Evolutionary conservation across 2,888 invertebrate species (phyloP), one percentile per base, ranked within the genome.

Genomic region (Molanna angustata): DNA sequence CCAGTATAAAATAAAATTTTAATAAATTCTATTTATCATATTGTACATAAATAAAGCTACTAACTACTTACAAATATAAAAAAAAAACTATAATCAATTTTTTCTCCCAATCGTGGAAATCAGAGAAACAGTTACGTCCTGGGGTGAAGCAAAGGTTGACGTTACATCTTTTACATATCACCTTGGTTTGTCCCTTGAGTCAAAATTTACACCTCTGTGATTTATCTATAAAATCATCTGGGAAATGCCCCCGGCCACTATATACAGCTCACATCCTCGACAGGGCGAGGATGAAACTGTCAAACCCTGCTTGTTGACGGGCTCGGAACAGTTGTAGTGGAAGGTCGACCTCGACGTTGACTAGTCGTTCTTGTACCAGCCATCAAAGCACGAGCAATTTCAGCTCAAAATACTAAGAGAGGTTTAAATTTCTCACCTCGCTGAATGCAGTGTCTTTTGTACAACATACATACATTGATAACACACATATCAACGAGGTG

Each of bases 341-440:
- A 40, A 7, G 40, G 40, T 9, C 17, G 17, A 16, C 40, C 18
- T 16, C 40, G 4, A 17, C 40, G 40, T 18, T 40, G 40, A 40
- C 6, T 40, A 17, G 40, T 40, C 7, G 16, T 17, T 7, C 18
- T 3, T 17, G 13, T 14, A 11, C 19, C 40, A 40, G 40, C 40
- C 40, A 40, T 40, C 40, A 40, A 40, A 7, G 40, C 40, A 7
- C 40, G 16, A 40, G 40, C 40, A 40, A 40, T 40, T n/a, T 40
- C 40, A 17, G 40, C 40, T 40, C 40, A 3, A n/a, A 40, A 40
- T 18, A 40, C 40, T 18, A 40, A 7, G 4, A 40, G 40, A 40
- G 40, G 18, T n/a, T 40, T 40, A 18, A 7, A 17, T n/a, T 18
- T 40, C 19, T 40, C 40, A 40, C 17, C 40, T 40, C 19, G 40